Evolutionary conservation across 2,888 invertebrate species (phyloP).

Genomic region (Diarsia dahlii): DNA sequence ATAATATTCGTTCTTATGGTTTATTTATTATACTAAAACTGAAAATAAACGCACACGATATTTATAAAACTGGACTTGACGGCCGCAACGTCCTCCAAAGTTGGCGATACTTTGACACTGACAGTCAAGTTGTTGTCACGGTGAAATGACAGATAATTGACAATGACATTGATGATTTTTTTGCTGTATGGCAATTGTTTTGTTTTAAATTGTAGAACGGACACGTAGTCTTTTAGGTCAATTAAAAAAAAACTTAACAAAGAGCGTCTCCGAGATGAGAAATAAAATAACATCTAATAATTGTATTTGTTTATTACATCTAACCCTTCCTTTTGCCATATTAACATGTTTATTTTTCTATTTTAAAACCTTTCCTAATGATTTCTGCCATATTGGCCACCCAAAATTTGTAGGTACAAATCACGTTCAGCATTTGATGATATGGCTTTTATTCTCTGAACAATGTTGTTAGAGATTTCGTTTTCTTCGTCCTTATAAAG

Average conservation of each 20-base stretch:
- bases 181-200: not conserved
- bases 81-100: slow-evolving; percentile 20
- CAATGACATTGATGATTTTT: not conserved
- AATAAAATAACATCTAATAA: slow-evolving; percentile 31
- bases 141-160: not conserved
- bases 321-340: not conserved
- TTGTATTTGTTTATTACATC: not conserved
- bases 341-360: no score
- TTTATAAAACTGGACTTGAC: slow-evolving; percentile 26
- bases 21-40: slow-evolving; percentile 3
- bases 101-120: slow-evolving; percentile 43
- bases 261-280: not conserved
- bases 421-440: slow-evolving; percentile 88
- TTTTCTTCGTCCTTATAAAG: slow-evolving; percentile 94
- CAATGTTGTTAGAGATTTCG: slow-evolving; percentile 93
- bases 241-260: not conserved
- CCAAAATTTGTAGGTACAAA: slow-evolving; percentile 93
- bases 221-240: slow-evolving; percentile 4
- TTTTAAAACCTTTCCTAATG: slow-evolving; percentile 12
- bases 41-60: slow-evolving; percentile 19
- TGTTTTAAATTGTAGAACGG: not conserved
- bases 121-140: not conserved
- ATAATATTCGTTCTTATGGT: not conserved
- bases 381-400: slow-evolving; percentile 92
- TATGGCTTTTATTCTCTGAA: slow-evolving; percentile 69